Base-by-base conservation (phyloP, 1,140 invertebrate genomes). In the Patella vulgata region DNA sequence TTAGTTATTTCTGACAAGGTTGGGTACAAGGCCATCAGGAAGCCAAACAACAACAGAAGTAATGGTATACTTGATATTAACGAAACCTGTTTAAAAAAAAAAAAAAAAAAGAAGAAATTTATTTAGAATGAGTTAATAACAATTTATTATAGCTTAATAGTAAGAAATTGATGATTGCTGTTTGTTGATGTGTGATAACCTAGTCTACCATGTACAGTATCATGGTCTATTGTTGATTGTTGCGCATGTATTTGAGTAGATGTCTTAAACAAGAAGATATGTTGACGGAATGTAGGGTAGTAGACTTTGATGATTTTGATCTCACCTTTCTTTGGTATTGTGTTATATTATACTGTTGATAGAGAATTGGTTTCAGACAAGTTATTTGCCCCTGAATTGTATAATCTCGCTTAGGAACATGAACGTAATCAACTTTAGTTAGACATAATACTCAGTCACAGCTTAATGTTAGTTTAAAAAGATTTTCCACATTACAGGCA, bases 1-100 rank as follows among this genome's bases (percentile, higher is more conserved):
- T 78, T 81, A 36, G 83, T 85, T 39, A 86, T 58, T 23, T 72
- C 65, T 28, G 81, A 78, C 47, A 85, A 68, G 11, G 68, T 77
- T 21, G 82, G 83, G 67, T 85, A 84, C 30, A 86, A 68, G 46
- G 81, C 84, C 69, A 85, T 68, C 25, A 85, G 59, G 39, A 85
- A 69, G 39, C 80, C 82, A 59, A 85, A 77, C 52, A 83, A 68
- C 52, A 86, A 69, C 67, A 86, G 77, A 59, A 86, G 59, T 42
- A 86, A 66, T 44, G 85, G 85, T 57, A 85, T 77, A 58, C 82
- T 77, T 39, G 82, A 82, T 56, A 71, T 74, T 30, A 82, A 79
- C n/a, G 82, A 84, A 28, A 82, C 59, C 84, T 85, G 76, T 33
- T 76, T 70, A 58, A 73, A 70, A 36, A 14, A 14, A 54, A 66